Base-by-base conservation (phyloP, 2,888 invertebrate species). In the Eumacrocentrus americanus region DNA sequence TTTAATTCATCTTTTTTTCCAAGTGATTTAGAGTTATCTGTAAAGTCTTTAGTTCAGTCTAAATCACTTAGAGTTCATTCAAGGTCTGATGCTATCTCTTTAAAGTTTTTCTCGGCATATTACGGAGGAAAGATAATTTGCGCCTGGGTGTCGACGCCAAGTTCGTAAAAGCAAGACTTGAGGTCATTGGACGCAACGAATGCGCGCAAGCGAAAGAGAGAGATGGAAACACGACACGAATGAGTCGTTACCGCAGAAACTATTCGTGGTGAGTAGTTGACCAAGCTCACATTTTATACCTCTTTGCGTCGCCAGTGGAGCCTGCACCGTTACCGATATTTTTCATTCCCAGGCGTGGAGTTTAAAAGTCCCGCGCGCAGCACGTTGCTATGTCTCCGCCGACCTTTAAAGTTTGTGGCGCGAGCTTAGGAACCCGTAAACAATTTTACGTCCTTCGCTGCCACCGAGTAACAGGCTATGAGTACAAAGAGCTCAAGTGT, bases 221-320 rank as follows among this genome's bases (percentile, higher is more conserved):
- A n/a, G n/a, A n/a, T n/a, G n/a, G n/a, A 29, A 29, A 29, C 9
- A 29, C 29, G 29, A 29, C 29, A 29, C 5, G 29, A 29, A 29
- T 29, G 29, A 29, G 29, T 29, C 29, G 29, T 29, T 42, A 23
- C n/a, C 11, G 37, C 25, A 20, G 38, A 48, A 60, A 60, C 54
- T 60, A 42, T 54, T 60, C 37, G 44, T 22, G 48, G 25, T 48
- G 53, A 42, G 47, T 60, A 54, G 47, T 54, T 48, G 54, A 40
- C 48, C 14, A 34, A 48, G 48, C 54, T 60, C 48, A 60, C 54
- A 54, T 54, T 60, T 60, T 60, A 59, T 59, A 34, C 54, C 23
- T 42, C 44, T 42, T 25, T 44, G n/a, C n/a, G n/a, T n/a, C n/a
- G n/a, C n/a, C n/a, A n/a, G n/a, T n/a, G n/a, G n/a, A n/a, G n/a